phyloP scores from a whole-genome alignment of 2,888 invertebrate species.

The Silvanus unidentatus region DNA sequence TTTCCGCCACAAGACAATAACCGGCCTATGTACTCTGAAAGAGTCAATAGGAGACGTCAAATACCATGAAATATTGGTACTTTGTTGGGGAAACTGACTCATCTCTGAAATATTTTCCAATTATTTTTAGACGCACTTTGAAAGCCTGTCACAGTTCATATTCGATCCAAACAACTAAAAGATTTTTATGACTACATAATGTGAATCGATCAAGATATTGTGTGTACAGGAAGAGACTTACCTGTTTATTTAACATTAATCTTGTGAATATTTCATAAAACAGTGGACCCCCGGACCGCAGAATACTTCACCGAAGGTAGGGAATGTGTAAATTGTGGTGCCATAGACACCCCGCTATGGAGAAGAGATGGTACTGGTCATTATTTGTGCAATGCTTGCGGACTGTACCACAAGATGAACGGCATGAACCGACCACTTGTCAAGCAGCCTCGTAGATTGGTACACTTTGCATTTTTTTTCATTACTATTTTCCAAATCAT shows the following conservation, averaged over 20 bases:
- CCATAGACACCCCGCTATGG: slow-evolving; percentile 95
- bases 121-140: too few species aligned
- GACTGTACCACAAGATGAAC: slow-evolving; percentile 96
- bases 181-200: too few species aligned
- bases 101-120: slow-evolving; percentile 2
- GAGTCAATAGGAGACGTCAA: slow-evolving; percentile 24
- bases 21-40: slow-evolving; percentile 21
- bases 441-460: slow-evolving; percentile 87
- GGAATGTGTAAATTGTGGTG: slow-evolving; percentile 97
- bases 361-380: slow-evolving; percentile 97
- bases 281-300: slow-evolving; percentile 42
- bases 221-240: too few species aligned
- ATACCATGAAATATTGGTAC: slow-evolving; percentile 15
- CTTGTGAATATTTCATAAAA: background rate
- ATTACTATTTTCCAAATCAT: slow-evolving; percentile 9
- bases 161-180: too few species aligned
- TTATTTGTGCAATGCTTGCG: slow-evolving; percentile 99
- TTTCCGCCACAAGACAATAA: slow-evolving; percentile 23
- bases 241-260: too few species aligned
- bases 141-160: too few species aligned
- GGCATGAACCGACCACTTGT: slow-evolving; percentile 88
- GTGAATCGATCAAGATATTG: too few species aligned
- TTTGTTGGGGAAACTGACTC: slow-evolving; percentile 10
- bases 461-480: slow-evolving; percentile 43
- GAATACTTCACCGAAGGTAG: slow-evolving; percentile 70